Percentiles rank a stretch among this genome's conserved stretches.
These are phyloP conservation scores for Mesochorus sp. DNA, from an alignment of 2,888 invertebrate genomes.

Conservation along the genomic window DNA sequence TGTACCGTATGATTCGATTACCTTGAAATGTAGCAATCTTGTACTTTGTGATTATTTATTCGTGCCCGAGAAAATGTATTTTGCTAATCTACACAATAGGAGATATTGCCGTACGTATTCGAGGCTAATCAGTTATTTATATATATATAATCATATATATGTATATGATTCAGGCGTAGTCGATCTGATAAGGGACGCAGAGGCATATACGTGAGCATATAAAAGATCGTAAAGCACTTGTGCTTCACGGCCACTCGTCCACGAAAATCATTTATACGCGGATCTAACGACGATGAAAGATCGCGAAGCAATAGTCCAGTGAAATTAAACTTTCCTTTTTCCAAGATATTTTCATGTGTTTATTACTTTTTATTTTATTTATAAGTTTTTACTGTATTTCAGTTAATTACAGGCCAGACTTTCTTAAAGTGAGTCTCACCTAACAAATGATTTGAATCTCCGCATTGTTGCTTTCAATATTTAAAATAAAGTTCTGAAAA, in stretches of 20 bases:
- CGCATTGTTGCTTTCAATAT: background rate
- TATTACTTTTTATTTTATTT: background rate
- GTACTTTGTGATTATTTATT: slow-evolving; percentile 69
- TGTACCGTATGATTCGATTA: slow-evolving; percentile 48
- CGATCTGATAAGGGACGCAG: background rate
- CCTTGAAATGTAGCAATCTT: slow-evolving; percentile 44
- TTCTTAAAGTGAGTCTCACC: slow-evolving; percentile 8
- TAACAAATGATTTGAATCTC: slow-evolving; percentile 16
- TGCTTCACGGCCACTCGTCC: background rate
- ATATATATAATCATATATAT: too few relatives aligned
- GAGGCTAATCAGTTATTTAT: slow-evolving; percentile 27
- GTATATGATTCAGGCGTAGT: slow-evolving; percentile 19
- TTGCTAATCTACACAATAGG: slow-evolving; percentile 67
- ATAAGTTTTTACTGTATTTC: background rate
- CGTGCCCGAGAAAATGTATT: slow-evolving; percentile 65
- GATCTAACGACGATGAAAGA: background rate
- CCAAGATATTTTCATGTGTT: background rate
- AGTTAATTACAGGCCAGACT: slow-evolving; percentile 39
- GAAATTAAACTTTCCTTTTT: background rate
- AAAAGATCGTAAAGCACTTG: background rate
- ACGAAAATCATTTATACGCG: slow-evolving; percentile 12
- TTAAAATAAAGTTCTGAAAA: slow-evolving; percentile 6
- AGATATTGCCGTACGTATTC: slow-evolving; percentile 33
- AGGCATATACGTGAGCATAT: background rate
- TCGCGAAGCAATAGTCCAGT: background rate